Evolutionary conservation across 2,113 vertebrate genomes (phyloP).

Genomic region (Chaetodon auriga): DNA sequence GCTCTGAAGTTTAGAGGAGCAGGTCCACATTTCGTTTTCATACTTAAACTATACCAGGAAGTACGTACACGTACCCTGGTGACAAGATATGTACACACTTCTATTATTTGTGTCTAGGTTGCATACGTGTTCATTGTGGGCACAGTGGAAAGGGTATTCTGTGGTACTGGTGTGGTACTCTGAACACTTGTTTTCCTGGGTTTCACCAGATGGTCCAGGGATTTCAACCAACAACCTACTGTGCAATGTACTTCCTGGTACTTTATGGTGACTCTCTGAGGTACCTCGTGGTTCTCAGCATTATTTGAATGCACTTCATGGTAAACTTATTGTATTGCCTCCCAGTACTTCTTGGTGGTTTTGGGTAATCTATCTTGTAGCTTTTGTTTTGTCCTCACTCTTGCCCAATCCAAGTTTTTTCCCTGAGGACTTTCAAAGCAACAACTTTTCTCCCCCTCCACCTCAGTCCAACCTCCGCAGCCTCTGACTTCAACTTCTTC

Average conservation of each 20-base stretch:
- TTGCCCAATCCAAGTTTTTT: not conserved
- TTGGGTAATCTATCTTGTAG: not conserved
- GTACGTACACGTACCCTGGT: not conserved
- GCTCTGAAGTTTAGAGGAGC: not conserved
- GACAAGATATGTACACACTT: not conserved
- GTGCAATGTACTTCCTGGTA: not conserved
- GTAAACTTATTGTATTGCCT: not conserved
- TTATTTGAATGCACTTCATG: not conserved
- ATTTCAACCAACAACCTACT: no score
- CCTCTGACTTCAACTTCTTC: conserved; percentile 15
- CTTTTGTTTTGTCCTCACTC: not conserved
- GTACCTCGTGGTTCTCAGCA: not conserved
- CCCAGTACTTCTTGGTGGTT: not conserved
- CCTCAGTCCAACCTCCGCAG: not conserved
- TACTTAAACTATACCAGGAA: no score
- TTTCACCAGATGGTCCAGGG: not conserved
- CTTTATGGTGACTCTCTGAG: no score
- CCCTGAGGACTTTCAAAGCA: not conserved
- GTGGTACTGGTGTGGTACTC: not conserved
- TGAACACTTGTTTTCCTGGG: not conserved
- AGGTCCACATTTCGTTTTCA: not conserved
- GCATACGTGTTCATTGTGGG: not conserved
- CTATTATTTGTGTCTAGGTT: not conserved
- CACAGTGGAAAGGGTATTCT: not conserved
- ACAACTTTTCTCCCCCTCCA: not conserved